Conservation (phyloP, 2,797 vertebrate species). For the Sebastes taczanowskii region DNA sequence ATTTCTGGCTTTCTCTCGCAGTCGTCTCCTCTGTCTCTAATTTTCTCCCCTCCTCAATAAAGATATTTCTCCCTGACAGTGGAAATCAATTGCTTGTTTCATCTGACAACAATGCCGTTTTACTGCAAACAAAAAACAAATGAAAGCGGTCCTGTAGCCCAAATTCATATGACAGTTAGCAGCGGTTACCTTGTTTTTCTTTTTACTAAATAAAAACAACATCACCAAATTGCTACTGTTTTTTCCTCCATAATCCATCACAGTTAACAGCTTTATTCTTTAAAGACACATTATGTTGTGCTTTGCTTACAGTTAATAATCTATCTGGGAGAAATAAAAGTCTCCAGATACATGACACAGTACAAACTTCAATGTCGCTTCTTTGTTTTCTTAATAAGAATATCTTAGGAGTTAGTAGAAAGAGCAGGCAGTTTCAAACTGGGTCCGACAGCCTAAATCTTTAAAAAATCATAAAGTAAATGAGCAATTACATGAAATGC, state of each 20-base stretch:
- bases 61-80: conserved; percentile 44
- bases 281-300: conserved; percentile 13
- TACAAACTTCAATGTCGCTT: background rate
- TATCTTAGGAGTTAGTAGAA: background rate
- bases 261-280: conserved; percentile 20
- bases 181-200: conserved; percentile 14
- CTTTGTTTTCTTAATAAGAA: background rate
- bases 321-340: background rate
- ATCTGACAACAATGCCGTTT: conserved; percentile 48
- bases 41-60: conserved; percentile 29
- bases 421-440: background rate
- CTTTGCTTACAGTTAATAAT: conserved; percentile 9
- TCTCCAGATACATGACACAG: background rate
- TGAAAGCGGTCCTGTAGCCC: conserved; percentile 13
- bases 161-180: conserved; percentile 18
- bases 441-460: background rate
- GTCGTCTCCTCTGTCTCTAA: background rate
- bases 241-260: conserved; percentile 18
- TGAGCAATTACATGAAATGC: background rate
- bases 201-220: conserved; percentile 24
- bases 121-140: conserved; percentile 38
- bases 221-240: background rate
- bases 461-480: background rate
- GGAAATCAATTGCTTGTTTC: conserved; percentile 62
- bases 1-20: background rate